Percentiles rank a stretch among this genome's conserved stretches.
These are phyloP conservation scores for Noctua fimbriata DNA, from an alignment of 2,888 invertebrate species.

Conservation along the genomic window DNA sequence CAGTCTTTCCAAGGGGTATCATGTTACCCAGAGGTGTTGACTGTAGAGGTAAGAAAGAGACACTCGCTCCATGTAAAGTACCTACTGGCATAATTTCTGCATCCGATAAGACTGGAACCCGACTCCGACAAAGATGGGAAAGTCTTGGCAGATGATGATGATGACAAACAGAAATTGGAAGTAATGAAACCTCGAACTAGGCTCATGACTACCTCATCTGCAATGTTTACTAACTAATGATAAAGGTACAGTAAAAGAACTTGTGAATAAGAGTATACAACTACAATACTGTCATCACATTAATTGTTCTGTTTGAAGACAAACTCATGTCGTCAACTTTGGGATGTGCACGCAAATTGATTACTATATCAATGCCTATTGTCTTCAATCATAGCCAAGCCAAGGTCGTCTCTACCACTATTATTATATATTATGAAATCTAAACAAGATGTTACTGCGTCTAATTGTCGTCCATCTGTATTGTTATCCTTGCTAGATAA, in stretches of 20 bases:
- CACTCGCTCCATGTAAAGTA: not conserved
- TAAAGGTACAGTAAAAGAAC: not conserved
- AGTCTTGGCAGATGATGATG: not conserved
- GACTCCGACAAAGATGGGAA: not conserved
- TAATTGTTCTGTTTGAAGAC: constrained; percentile 44
- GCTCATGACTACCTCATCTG: not conserved
- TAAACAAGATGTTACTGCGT: constrained; percentile 34
- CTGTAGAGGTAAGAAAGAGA: not conserved
- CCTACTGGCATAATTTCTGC: not conserved
- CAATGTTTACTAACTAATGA: not conserved
- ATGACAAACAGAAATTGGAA: not conserved
- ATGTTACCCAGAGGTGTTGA: too few relatives aligned
- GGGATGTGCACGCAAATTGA: constrained; percentile 50
- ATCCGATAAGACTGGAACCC: not conserved
- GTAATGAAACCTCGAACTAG: not conserved
- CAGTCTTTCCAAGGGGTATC: not conserved
- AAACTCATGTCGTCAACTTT: constrained; percentile 39
- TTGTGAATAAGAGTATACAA: constrained; percentile 1
- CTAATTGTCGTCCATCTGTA: constrained; percentile 18
- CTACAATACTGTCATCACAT: constrained; percentile 22
- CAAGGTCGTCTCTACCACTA: constrained; percentile 47
- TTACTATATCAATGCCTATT: constrained; percentile 62
- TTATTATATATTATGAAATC: constrained; percentile 30
- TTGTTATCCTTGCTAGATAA: constrained; percentile 4
- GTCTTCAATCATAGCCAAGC: constrained; percentile 58